Base-by-base conservation (phyloP, 2,797 vertebrate genomes). In the Chrosomus eos region DNA sequence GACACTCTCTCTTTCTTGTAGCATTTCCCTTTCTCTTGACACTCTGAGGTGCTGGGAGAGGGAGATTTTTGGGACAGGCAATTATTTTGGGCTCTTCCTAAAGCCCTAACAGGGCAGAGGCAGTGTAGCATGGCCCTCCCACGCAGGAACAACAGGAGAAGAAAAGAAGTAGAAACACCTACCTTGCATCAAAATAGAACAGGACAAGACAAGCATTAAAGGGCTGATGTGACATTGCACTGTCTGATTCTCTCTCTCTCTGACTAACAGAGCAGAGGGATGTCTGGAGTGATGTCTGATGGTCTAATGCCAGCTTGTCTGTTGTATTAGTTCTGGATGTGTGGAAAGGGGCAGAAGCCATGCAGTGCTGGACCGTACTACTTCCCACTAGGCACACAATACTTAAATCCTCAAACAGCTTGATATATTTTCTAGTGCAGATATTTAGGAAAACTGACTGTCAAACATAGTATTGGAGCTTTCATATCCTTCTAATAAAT, bases 331-430 rank as follows among this genome's bases (percentile, higher is more conserved):
- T 84, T 84, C 62, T 58, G 64, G n/a, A 19, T 84, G 82, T 70
- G 36, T 84, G 73, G 64, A 76, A 53, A 45, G 48, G 48, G 82
- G 48, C 74, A 70, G 51, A 70, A 77, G 73, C 48, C 81, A 55
- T 75, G 60, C 81, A 28, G 81, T 13, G 81, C 60, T 83, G 81
- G 81, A 66, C 60, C 33, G 11, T 18, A 53, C 23, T 48, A 74
- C 60, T 66, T 67, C 31, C 43, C 60, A 38, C 58, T 53, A 43
- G 71, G 81, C 71, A 66, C 60, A 67, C 43, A 67, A 67, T 45
- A 83, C 72, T 83, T 76, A 75, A 55, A 83, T 75, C 60, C 72
- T 76, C 60, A 75, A 83, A 83, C 81, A 83, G 72, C 81, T 67
- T 83, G 81, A 83, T 76, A 31, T 40, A n/a, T 66, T 36, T 83